Evolutionary conservation across 2,113 vertebrate genomes (phyloP).

Genomic region (Cheilinus undulatus): DNA sequence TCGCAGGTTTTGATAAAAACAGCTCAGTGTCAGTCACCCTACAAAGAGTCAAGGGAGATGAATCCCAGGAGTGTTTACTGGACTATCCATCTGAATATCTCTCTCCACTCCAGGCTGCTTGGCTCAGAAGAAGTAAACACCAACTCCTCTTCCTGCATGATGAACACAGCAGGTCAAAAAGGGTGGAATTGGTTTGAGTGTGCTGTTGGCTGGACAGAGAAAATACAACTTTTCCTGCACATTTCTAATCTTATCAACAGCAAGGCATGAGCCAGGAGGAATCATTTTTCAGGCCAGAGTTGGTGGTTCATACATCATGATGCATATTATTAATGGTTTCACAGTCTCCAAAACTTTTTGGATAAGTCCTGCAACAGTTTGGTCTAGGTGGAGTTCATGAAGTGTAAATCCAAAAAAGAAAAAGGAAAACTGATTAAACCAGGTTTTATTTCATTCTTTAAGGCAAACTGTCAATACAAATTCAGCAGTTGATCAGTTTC

Average conservation of each 20-base stretch:
- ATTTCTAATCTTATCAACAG: slow-evolving; percentile 3
- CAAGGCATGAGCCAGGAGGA: slow-evolving; percentile 7
- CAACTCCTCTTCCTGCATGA: slow-evolving; percentile 10
- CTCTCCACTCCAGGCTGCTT: neutral
- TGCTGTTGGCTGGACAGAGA: slow-evolving; percentile 12
- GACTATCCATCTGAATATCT: slow-evolving; percentile 12
- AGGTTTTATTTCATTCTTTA: too few relatives aligned
- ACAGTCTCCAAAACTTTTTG: neutral
- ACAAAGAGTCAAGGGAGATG: slow-evolving; percentile 12
- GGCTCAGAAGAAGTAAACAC: slow-evolving; percentile 32
- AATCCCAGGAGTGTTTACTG: slow-evolving; percentile 2
- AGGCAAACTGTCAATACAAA: too few relatives aligned
- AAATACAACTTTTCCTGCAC: slow-evolving; percentile 11
- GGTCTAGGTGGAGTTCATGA: neutral
- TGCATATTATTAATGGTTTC: neutral
- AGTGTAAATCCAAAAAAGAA: neutral
- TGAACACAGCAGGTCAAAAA: slow-evolving; percentile 32
- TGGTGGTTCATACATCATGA: neutral
- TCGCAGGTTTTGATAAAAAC: slow-evolving; percentile 13
- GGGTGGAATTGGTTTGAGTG: slow-evolving; percentile 30
- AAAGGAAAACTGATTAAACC: too few relatives aligned
- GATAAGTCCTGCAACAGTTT: neutral
- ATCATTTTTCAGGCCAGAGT: slow-evolving; percentile 1
- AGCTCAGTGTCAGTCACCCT: neutral
- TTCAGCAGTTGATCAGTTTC: too few relatives aligned